A percentile compares a stretch with the other conserved stretches of the same genome.
These are phyloP conservation scores for Yponomeuta malinellus DNA, from an alignment of 2,888 invertebrate genomes.

Conservation along the genomic window DNA sequence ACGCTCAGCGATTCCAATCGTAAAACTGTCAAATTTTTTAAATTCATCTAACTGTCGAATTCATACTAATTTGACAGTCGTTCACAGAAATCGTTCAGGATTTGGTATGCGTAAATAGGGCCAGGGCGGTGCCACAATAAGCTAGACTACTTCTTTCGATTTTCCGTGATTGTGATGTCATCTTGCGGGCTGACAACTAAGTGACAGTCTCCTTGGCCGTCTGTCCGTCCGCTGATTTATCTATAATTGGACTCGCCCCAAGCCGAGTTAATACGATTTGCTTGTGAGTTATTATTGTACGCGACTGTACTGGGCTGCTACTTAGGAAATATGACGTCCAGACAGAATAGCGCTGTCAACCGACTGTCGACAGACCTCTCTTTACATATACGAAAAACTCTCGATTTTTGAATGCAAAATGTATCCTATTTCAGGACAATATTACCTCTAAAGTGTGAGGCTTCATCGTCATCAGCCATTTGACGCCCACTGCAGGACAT, in stretches of 20 bases:
- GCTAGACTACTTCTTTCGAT: background rate
- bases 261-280: background rate
- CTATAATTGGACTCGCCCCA: constrained; percentile 9
- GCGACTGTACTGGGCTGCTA: background rate
- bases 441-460: no score
- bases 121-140: background rate
- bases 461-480: no score
- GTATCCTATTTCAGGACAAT: no score
- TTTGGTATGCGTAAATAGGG: background rate
- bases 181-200: background rate
- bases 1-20: no score
- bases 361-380: no score
- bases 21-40: no score
- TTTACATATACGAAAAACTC: no score
- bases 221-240: constrained; percentile 4
- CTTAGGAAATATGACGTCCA: background rate
- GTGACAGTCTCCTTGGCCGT: background rate
- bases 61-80: no score
- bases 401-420: no score
- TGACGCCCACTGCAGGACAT: no score
- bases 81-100: background rate
- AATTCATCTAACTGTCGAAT: no score
- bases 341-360: background rate
- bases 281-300: background rate
- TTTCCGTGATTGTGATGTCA: background rate